Percentiles rank a stretch among this genome's conserved stretches.
phyloP scores from a whole-genome alignment of 1,140 invertebrate species.

The Drosophila kohkoa region DNA sequence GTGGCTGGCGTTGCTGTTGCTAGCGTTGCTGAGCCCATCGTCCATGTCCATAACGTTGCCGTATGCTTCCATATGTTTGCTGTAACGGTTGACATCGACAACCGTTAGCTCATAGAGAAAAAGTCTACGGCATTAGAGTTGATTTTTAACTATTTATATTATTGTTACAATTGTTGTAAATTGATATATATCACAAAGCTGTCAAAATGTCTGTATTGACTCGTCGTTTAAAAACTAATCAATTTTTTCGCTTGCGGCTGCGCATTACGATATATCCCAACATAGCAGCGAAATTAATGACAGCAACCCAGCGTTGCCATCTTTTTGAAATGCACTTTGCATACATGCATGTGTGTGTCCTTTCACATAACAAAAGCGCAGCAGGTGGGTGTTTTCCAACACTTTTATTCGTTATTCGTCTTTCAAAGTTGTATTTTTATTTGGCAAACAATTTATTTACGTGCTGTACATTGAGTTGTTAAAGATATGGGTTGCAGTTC shows the following conservation, averaged over 20 bases:
- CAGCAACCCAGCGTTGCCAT: neutral
- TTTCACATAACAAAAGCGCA: neutral
- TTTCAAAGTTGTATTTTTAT: too few species aligned
- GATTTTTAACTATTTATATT: neutral
- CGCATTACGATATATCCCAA: conserved; percentile 9
- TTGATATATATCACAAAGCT: conserved; percentile 26
- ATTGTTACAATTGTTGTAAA: neutral
- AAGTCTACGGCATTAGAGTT: conserved; percentile 7
- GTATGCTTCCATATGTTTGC: conserved; percentile 40
- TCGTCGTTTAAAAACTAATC: conserved; percentile 34
- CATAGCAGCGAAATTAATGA: neutral
- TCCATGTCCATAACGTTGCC: conserved; percentile 35
- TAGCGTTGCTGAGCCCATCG: conserved; percentile 35
- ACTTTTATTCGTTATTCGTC: neutral
- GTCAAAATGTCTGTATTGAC: conserved; percentile 8
- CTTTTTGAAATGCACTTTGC: neutral
- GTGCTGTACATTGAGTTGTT: neutral
- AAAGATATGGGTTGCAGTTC: neutral
- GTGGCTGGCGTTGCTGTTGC: conserved; percentile 27
- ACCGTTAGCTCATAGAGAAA: neutral
- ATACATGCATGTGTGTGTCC: neutral
- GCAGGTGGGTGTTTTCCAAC: conserved; percentile 19
- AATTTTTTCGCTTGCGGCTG: conserved; percentile 43
- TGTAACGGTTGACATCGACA: conserved; percentile 21
- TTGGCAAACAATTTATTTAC: too few species aligned